Evolutionary conservation across 1,140 invertebrate genomes (phyloP).

Genomic region (Hermetia illucens): DNA sequence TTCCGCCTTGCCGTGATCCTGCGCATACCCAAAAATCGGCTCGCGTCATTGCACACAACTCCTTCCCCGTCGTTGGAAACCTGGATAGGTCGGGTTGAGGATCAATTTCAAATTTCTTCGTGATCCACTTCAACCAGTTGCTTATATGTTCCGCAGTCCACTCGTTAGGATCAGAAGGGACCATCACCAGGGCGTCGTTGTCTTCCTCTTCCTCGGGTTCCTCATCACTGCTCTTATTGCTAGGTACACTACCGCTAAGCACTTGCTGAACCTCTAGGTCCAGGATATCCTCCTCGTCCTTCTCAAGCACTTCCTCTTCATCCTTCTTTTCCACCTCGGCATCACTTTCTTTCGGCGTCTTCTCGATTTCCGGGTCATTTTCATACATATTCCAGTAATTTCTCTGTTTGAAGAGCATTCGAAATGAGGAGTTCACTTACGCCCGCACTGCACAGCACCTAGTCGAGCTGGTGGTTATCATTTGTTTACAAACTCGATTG

Average conservation of each 20-base stretch:
- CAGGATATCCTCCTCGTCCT: not conserved
- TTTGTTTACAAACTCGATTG: too few relatives aligned
- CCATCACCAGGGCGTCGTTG: not conserved
- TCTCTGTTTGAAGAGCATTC: too few relatives aligned
- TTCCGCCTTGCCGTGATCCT: slow-evolving; percentile 29
- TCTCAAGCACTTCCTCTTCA: not conserved
- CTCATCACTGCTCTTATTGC: too few relatives aligned
- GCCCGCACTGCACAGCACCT: too few relatives aligned
- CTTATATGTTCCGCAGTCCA: slow-evolving; percentile 45
- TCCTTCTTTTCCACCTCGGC: not conserved
- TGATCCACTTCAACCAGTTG: slow-evolving; percentile 50
- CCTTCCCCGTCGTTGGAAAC: slow-evolving; percentile 42
- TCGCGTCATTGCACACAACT: slow-evolving; percentile 38
- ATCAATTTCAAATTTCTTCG: slow-evolving; percentile 41
- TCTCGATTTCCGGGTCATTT: not conserved
- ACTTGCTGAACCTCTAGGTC: not conserved
- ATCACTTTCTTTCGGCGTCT: not conserved
- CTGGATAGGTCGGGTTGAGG: slow-evolving; percentile 33
- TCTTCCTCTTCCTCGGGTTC: not conserved
- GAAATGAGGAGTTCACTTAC: too few relatives aligned
- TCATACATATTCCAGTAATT: not conserved
- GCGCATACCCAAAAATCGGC: slow-evolving; percentile 34
- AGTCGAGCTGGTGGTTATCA: too few relatives aligned
- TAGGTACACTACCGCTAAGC: too few relatives aligned
- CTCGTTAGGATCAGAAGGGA: slow-evolving; percentile 40